phyloP scores from a whole-genome alignment of 37 sponge, comb jelly and placozoan genomes.

The Chondrosia reniformis region DNA sequence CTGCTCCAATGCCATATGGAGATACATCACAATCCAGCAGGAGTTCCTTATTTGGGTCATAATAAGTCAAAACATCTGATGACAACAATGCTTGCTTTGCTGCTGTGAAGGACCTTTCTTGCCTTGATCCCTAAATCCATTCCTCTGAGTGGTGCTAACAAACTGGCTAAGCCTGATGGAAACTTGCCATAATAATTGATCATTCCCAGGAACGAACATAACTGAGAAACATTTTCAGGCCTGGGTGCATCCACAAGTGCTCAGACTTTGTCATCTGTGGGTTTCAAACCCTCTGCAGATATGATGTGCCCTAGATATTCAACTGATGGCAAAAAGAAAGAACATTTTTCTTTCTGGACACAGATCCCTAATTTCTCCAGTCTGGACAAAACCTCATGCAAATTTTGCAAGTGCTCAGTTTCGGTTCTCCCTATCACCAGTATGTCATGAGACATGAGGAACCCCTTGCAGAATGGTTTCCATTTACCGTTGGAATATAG shows the following conservation, averaged over 20 bases:
- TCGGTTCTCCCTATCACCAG: conserved; percentile 24
- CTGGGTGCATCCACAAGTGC: neutral
- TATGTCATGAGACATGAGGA: conserved; percentile 25
- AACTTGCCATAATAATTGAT: conserved; percentile 40
- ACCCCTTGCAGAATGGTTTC: conserved; percentile 34
- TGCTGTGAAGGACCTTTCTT: conserved; percentile 30
- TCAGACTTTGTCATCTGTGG: neutral
- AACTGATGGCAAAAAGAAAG: too few species aligned
- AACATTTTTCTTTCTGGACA: neutral
- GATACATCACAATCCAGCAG: conserved; percentile 34
- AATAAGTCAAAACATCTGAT: conserved; percentile 22
- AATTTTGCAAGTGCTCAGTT: neutral
- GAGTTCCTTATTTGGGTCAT: conserved; percentile 11
- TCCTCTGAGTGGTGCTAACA: conserved; percentile 34
- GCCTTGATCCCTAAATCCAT: conserved; percentile 29
- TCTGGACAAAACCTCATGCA: neutral
- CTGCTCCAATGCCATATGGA: conserved; percentile 46
- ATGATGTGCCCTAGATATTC: neutral
- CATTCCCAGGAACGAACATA: conserved; percentile 39
- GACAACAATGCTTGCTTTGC: conserved; percentile 36
- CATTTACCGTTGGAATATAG: conserved; percentile 48
- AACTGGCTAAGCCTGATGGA: conserved; percentile 22
- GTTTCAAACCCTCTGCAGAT: neutral
- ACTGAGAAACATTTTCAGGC: conserved; percentile 21
- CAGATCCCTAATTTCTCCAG: conserved; percentile 1